Conservation (phyloP, 1,140 invertebrate genomes). For the Euglossa dilemma region DNA sequence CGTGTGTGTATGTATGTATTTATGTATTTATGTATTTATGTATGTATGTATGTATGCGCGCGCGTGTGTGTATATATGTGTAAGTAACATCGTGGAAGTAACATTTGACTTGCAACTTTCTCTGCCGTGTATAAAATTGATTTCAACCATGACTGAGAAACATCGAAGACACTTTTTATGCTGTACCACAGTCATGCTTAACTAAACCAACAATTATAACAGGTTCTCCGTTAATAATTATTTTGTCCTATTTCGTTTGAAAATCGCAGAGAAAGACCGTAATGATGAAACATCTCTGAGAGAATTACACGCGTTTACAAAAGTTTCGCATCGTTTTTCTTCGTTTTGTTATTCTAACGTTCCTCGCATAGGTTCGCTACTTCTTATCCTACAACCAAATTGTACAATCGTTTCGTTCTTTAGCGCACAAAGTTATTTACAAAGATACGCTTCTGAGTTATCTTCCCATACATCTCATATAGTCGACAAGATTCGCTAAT, state of each 20-base stretch:
- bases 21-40: too few species aligned
- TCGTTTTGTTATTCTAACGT: background rate
- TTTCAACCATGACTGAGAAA: background rate
- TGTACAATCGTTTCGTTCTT: constrained; percentile 33
- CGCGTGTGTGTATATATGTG: too few species aligned
- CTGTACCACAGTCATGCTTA: background rate
- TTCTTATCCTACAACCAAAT: constrained; percentile 29
- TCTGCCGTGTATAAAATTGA: background rate
- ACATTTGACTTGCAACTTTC: background rate
- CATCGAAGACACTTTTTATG: background rate
- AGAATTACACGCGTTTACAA: background rate
- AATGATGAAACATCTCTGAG: background rate
- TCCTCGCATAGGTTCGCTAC: background rate
- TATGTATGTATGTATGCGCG: too few species aligned
- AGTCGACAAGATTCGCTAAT: background rate
- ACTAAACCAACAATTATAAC: background rate
- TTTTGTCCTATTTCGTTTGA: background rate
- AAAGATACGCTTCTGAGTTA: constrained; percentile 13
- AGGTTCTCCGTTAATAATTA: background rate
- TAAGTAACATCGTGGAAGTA: constrained; percentile 27
- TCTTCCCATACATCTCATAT: background rate
- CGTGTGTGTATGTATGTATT: too few species aligned
- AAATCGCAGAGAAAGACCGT: background rate
- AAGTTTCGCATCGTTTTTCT: background rate
- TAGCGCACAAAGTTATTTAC: constrained; percentile 35